phyloP scores from a whole-genome alignment of 2,797 vertebrate species.

The Ispidina picta region DNA sequence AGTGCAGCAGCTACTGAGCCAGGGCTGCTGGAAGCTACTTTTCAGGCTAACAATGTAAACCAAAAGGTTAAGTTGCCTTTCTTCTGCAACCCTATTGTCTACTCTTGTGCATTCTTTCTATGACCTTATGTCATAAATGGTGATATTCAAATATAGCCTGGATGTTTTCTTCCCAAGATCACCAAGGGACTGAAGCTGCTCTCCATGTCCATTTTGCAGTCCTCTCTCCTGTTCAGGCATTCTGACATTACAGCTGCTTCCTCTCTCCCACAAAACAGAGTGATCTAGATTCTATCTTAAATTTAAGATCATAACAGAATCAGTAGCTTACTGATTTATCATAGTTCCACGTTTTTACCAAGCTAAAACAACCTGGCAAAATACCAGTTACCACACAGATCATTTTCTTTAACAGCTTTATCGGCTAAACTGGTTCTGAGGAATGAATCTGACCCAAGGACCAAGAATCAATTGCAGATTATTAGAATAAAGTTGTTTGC shows the following conservation, averaged over 20 bases:
- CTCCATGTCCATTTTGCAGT: not conserved
- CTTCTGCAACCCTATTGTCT: not conserved
- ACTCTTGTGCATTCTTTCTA: not conserved
- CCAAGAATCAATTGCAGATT: slow-evolving; percentile 77
- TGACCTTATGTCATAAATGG: not conserved
- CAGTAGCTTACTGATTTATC: not conserved
- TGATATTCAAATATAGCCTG: not conserved
- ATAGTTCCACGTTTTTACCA: not conserved
- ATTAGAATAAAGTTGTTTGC: slow-evolving; percentile 69
- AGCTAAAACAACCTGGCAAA: slow-evolving; percentile 54
- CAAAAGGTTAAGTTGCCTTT: not conserved
- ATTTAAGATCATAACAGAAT: slow-evolving; percentile 29
- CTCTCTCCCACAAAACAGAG: not conserved
- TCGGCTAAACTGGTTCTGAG: slow-evolving; percentile 52
- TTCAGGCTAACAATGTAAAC: not conserved
- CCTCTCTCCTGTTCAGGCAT: not conserved
- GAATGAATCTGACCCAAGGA: slow-evolving; percentile 66
- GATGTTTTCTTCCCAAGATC: not conserved
- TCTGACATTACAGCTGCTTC: not conserved
- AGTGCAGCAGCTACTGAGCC: slow-evolving; percentile 9
- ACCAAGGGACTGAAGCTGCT: not conserved
- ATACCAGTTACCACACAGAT: slow-evolving; percentile 46
- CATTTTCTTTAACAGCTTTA: slow-evolving; percentile 29
- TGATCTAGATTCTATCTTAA: slow-evolving; percentile 26
- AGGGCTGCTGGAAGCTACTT: not conserved